Evolutionary conservation across 2,888 invertebrate species (phyloP).

Genomic region (Embidobia sp.): DNA sequence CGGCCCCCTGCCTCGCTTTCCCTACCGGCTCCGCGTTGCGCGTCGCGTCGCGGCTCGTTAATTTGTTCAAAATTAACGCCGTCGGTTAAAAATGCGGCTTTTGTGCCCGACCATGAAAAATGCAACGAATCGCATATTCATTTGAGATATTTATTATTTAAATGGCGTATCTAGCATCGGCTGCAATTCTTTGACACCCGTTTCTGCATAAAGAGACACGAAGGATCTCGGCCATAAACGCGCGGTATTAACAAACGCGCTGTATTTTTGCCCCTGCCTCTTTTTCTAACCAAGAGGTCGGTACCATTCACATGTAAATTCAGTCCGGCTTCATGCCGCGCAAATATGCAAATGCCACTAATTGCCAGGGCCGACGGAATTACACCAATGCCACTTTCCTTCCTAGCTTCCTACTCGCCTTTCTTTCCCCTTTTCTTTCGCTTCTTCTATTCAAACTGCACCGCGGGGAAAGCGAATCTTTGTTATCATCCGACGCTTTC

Average conservation of each 20-base stretch:
- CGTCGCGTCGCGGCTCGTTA: too few relatives aligned
- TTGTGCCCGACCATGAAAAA: conserved; percentile 18
- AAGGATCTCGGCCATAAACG: conserved; percentile 72
- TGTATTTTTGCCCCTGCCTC: conserved; percentile 72
- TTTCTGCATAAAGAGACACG: conserved; percentile 52
- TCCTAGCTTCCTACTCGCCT: conserved; percentile 52
- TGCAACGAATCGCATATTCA: conserved; percentile 43
- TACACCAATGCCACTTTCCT: conserved; percentile 72
- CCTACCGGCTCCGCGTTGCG: too few relatives aligned
- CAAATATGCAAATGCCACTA: conserved; percentile 80
- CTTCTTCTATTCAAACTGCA: conserved; percentile 12
- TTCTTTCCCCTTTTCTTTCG: conserved; percentile 25
- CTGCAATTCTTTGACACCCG: conserved; percentile 43
- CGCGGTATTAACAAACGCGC: conserved; percentile 75
- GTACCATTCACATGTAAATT: conserved; percentile 79
- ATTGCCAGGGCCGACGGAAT: conserved; percentile 77
- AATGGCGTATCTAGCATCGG: conserved; percentile 38
- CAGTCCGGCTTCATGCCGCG: conserved; percentile 63
- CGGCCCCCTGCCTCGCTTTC: too few relatives aligned
- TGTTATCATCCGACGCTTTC: conserved; percentile 28
- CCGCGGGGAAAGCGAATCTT: conserved; percentile 13
- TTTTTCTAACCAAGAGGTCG: conserved; percentile 68
- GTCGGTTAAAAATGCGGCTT: conserved; percentile 11
- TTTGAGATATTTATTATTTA: conserved; percentile 44
- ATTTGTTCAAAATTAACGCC: conserved; percentile 40